Percentiles rank a stretch among this genome's conserved stretches.
These are phyloP conservation scores for Quadriops clusia DNA, from an alignment of 2,888 invertebrate genomes.

Conservation along the genomic window DNA sequence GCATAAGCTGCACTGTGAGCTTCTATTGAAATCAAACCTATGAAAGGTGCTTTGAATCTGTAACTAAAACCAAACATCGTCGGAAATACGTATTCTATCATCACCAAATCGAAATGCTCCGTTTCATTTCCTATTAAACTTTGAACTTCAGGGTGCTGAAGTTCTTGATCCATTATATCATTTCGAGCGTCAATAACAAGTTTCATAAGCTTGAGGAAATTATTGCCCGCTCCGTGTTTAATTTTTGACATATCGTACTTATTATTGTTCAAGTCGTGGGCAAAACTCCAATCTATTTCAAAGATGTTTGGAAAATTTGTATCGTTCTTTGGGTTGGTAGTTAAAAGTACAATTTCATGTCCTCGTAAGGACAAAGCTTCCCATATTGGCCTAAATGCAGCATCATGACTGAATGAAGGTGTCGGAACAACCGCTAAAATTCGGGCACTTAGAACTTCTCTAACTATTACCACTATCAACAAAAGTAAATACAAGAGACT, in stretches of 20 bases:
- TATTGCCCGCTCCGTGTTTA: conserved; percentile 3
- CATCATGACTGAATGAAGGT: conserved; percentile 40
- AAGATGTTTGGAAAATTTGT: conserved; percentile 29
- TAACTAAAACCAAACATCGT: conserved; percentile 41
- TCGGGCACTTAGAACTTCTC: no score
- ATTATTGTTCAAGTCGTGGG: conserved; percentile 23
- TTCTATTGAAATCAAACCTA: conserved; percentile 41
- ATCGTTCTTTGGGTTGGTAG: conserved; percentile 35
- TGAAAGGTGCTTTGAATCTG: conserved; percentile 42
- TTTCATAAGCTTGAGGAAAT: conserved; percentile 2
- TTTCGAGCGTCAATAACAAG: background rate
- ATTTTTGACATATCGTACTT: no score
- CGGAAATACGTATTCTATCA: conserved; percentile 44
- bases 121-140: conserved; percentile 23
- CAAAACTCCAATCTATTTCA: conserved; percentile 32
- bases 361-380: conserved; percentile 36
- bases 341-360: conserved; percentile 38
- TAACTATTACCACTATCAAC: no score
- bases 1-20: conserved; percentile 40
- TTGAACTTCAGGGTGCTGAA: conserved; percentile 23
- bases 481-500: no score
- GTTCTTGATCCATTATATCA: conserved; percentile 11
- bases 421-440: conserved; percentile 36
- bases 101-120: conserved; percentile 43
- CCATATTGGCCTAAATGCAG: conserved; percentile 36